Conservation (phyloP, 2,888 invertebrate genomes). For the Melanotus villosus region DNA sequence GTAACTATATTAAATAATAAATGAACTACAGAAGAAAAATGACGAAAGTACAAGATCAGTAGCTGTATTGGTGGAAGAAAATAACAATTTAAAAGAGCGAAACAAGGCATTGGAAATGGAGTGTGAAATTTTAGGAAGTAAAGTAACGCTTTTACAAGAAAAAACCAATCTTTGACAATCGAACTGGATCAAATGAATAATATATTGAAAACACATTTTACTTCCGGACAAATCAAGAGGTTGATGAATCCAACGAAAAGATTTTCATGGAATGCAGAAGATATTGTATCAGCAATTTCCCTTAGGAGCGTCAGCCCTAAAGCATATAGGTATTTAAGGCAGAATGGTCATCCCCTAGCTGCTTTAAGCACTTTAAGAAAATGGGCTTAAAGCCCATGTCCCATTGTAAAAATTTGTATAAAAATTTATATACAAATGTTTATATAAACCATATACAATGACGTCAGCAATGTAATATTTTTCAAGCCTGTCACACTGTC, state of each 20-base stretch:
- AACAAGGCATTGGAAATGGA: background rate
- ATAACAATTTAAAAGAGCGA: slow-evolving; percentile 1
- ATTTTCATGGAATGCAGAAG: slow-evolving; percentile 32
- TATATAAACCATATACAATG: too few relatives aligned
- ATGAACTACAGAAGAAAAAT: background rate
- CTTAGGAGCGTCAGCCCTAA: slow-evolving; percentile 42
- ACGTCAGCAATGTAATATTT: too few relatives aligned
- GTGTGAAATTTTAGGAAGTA: background rate
- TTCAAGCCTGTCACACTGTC: too few relatives aligned
- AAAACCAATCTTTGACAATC: background rate
- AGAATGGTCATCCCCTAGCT: slow-evolving; percentile 37
- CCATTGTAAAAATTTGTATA: too few relatives aligned
- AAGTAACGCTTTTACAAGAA: slow-evolving; percentile 1
- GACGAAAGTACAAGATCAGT: background rate
- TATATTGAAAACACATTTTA: background rate
- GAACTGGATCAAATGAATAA: background rate
- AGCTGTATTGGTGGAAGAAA: background rate
- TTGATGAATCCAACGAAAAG: background rate
- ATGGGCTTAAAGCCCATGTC: too few relatives aligned
- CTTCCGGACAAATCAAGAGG: background rate
- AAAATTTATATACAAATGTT: too few relatives aligned
- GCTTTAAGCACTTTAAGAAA: slow-evolving; percentile 42
- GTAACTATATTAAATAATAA: background rate
- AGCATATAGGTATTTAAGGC: slow-evolving; percentile 43
- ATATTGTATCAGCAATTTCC: slow-evolving; percentile 42